These are phyloP conservation scores for Oopsacas minuta DNA, from an alignment of 37 sponge, comb jelly and placozoan species.

Conservation along the genomic window DNA sequence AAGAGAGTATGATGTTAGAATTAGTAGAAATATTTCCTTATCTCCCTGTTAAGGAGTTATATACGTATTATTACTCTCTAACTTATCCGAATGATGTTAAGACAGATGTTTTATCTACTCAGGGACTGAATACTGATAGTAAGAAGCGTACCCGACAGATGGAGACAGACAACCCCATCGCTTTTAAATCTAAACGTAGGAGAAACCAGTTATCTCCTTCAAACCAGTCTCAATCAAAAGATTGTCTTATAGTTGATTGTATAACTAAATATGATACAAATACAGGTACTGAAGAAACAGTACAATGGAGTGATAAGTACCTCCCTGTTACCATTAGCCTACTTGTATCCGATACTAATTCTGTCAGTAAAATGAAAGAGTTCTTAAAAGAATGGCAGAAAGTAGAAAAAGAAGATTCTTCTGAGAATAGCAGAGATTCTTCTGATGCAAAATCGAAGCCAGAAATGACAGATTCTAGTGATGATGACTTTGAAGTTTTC, in stretches of 20 bases:
- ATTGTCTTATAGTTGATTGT: neutral
- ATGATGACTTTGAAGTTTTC: constrained; percentile 10
- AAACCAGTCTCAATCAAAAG: neutral
- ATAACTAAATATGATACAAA: neutral
- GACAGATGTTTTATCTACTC: neutral
- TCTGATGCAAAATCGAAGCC: neutral
- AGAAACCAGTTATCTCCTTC: neutral
- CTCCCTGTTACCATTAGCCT: neutral
- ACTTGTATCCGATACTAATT: neutral
- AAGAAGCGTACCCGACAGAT: neutral
- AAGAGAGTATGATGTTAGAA: neutral
- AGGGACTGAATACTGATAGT: neutral
- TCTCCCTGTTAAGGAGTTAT: neutral
- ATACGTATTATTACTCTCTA: neutral
- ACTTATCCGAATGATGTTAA: neutral
- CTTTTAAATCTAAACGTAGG: neutral
- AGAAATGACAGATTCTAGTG: neutral
- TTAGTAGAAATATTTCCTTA: neutral
- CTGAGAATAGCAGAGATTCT: neutral
- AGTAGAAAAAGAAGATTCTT: neutral
- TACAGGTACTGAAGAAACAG: neutral
- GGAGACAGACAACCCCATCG: neutral
- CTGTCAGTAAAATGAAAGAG: neutral
- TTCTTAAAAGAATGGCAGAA: neutral
- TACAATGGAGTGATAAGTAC: neutral